Base-by-base conservation (phyloP, 2,888 invertebrate genomes). In the Stenichneumon culpator region DNA sequence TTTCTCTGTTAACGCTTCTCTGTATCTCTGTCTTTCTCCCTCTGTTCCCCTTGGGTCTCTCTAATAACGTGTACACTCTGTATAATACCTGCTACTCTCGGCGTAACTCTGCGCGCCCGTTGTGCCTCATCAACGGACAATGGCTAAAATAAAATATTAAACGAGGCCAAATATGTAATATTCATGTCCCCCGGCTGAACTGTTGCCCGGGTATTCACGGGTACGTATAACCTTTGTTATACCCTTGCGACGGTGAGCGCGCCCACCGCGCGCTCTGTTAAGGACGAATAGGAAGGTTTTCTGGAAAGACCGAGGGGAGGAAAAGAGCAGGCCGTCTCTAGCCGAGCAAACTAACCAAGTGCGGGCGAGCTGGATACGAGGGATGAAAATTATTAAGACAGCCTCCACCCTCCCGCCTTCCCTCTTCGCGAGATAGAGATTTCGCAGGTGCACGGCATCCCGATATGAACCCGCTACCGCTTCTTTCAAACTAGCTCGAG, bases 91-190 rank as follows among this genome's bases (percentile, higher is more conserved):
- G 36, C 47, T 63, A 60, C 77, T 67, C 81, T 74, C 47, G 79
- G 69, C 36, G 47, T 28, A 79, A 82, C 80, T 78, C 79, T 75
- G 79, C 70, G 70, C 86, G 79, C 84, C 86, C 84, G 87, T 89
- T 88, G 87, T 87, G 84, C 86, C 91, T 90, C 90, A 90, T 90
- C 90, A 90, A 88, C 88, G 88, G 82, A 91, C 91, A 91, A 91
- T 90, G 90, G 84, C 83, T 63, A 75, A 87, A 85, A 86, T 91
- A 88, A 90, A 90, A 89, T 90, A 90, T 91, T 91, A 91, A 91
- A 87, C 82, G 85, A 82, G 89, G 87, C 88, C 87, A 87, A 89
- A 87, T 87, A 89, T 91, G 87, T 88, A 90, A 91, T 91, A 91
- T 91, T 90, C 90, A 90, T 90, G 77, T 77, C 54, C 80, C 54